phyloP scores from a whole-genome alignment of 2,888 invertebrate genomes.

The Synergus itoensis region DNA sequence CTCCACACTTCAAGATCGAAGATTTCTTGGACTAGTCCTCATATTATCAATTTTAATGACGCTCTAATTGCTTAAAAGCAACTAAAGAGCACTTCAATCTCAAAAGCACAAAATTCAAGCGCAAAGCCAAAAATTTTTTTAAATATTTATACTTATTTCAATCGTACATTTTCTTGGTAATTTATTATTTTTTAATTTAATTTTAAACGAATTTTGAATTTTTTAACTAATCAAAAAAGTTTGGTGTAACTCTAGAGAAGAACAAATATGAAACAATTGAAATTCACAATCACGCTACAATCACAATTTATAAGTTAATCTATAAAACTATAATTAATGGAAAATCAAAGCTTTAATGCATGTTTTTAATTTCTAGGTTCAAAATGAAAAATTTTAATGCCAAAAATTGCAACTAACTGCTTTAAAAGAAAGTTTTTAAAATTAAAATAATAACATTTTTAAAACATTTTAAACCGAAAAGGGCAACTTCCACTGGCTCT shows the following conservation, averaged over 20 bases:
- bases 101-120: background rate
- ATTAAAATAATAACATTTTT: background rate
- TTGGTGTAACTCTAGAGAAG: background rate
- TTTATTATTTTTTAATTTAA: background rate
- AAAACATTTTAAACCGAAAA: background rate
- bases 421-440: background rate
- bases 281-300: background rate
- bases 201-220: background rate
- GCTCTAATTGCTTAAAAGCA: background rate
- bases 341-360: background rate
- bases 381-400: background rate
- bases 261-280: background rate
- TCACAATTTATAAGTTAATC: background rate
- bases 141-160: background rate
- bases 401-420: background rate
- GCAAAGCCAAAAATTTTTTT: background rate
- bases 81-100: background rate
- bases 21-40: constrained; percentile 22
- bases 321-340: background rate
- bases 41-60: constrained; percentile 11
- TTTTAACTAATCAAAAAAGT: background rate
- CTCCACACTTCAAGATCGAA: constrained; percentile 35
- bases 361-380: background rate
- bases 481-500: background rate
- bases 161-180: background rate